Percentiles rank a stretch among this genome's conserved stretches.
Conservation (phyloP, 2,888 invertebrate genomes). For the Nasonia oneida region DNA sequence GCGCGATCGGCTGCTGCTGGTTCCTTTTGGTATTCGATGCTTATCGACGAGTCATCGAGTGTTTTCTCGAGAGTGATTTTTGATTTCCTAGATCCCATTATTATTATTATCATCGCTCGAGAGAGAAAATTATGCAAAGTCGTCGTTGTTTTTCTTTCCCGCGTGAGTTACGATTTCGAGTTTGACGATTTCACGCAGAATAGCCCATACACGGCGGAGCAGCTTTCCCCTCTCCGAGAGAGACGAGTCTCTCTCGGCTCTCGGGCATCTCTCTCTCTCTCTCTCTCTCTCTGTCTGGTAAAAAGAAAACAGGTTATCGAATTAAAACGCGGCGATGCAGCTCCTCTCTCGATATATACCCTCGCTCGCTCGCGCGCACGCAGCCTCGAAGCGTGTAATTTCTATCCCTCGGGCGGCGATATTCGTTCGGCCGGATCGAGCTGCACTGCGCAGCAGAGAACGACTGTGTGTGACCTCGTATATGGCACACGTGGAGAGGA, state of each 20-base stretch:
- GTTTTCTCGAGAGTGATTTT: neutral
- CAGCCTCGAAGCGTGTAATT: constrained; percentile 70
- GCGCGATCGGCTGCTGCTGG: constrained; percentile 37
- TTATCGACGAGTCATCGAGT: constrained; percentile 10
- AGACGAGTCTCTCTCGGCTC: neutral
- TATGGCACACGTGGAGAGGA: neutral
- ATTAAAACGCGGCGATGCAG: constrained; percentile 70
- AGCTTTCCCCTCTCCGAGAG: constrained; percentile 31
- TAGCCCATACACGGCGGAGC: neutral
- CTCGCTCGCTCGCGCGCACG: constrained; percentile 31
- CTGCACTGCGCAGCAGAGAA: constrained; percentile 29
- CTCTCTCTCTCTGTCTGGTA: constrained; percentile 57
- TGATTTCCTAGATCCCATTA: neutral
- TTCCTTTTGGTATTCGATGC: neutral
- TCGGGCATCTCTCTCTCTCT: constrained; percentile 61
- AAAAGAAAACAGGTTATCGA: constrained; percentile 77
- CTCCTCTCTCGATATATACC: constrained; percentile 14
- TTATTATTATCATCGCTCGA: too few species aligned
- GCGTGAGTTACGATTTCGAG: neutral
- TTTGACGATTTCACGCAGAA: constrained; percentile 57
- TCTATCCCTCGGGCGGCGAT: constrained; percentile 70
- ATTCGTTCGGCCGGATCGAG: constrained; percentile 37
- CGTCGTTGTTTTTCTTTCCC: neutral
- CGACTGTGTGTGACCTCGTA: constrained; percentile 23
- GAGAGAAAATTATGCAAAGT: neutral